phyloP scores from a whole-genome alignment of 2,888 invertebrate species.

The Allophyes oxyacanthae region DNA sequence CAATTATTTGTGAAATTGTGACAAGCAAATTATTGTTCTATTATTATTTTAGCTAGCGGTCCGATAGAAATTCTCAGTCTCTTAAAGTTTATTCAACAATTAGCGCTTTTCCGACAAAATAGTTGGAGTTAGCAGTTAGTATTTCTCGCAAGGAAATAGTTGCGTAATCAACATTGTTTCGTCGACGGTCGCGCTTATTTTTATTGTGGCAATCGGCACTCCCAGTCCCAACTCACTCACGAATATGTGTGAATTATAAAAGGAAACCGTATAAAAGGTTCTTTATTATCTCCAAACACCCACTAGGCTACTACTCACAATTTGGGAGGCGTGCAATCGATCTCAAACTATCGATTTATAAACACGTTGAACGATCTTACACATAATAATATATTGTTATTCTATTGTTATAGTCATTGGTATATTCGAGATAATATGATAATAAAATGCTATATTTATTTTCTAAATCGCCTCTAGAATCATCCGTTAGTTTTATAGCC shows the following conservation, averaged over 20 bases:
- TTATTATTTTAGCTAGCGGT: background rate
- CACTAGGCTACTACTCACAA: slow-evolving; percentile 25
- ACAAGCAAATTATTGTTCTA: background rate
- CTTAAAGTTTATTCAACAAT: slow-evolving; percentile 9
- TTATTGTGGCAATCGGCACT: slow-evolving; percentile 38
- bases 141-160: slow-evolving; percentile 35
- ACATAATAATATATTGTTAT: slow-evolving; percentile 55
- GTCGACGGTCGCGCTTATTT: slow-evolving; percentile 19
- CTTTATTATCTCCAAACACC: slow-evolving; percentile 32
- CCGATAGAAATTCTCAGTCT: too few species aligned
- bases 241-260: slow-evolving; percentile 48
- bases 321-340: slow-evolving; percentile 36
- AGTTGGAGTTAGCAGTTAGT: slow-evolving; percentile 19
- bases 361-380: slow-evolving; percentile 49
- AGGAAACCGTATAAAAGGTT: slow-evolving; percentile 28
- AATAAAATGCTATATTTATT: slow-evolving; percentile 56
- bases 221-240: slow-evolving; percentile 28
- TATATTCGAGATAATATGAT: slow-evolving; percentile 55
- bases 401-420: slow-evolving; percentile 49
- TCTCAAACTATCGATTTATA: slow-evolving; percentile 48
- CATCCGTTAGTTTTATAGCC: slow-evolving; percentile 44
- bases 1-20: too few species aligned
- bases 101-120: slow-evolving; percentile 37
- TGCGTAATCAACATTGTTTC: slow-evolving; percentile 32
- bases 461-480: slow-evolving; percentile 43